Conservation (phyloP, 2,888 invertebrate species). For the Agrypnus murinus region DNA sequence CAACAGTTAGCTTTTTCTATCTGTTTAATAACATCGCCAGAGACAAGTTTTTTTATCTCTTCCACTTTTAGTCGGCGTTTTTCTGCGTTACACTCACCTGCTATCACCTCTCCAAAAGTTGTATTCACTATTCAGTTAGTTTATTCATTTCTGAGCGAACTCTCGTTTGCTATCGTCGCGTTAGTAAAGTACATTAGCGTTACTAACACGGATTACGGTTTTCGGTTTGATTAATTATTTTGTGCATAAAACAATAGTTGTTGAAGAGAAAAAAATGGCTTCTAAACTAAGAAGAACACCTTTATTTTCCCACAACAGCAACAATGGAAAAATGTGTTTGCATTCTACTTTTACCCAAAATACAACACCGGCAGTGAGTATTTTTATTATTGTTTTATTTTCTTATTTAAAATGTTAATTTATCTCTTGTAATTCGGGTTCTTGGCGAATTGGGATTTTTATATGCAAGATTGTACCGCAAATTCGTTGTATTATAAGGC, state of each 20-base stretch:
- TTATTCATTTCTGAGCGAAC: conserved; percentile 21
- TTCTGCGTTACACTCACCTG: conserved; percentile 8
- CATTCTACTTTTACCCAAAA: conserved; percentile 27
- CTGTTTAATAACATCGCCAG: not conserved
- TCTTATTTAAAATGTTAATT: not conserved
- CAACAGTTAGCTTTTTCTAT: not conserved
- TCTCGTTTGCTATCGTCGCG: conserved; percentile 19
- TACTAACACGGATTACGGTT: no score
- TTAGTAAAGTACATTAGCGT: no score
- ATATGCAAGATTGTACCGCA: not conserved
- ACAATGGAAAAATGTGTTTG: conserved; percentile 32
- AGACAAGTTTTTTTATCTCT: conserved; percentile 8
- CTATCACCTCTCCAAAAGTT: conserved; percentile 16
- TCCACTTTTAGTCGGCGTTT: conserved; percentile 13
- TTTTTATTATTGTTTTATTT: conserved; percentile 1
- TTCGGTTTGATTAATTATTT: not conserved
- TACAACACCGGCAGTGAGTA: conserved; percentile 19
- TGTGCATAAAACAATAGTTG: conserved; percentile 20
- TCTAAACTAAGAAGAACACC: conserved; percentile 71
- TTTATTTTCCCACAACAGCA: conserved; percentile 59
- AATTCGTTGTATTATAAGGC: conserved; percentile 5
- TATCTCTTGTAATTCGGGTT: no score
- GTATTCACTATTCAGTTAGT: not conserved
- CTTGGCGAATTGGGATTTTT: not conserved
- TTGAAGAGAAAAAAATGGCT: conserved; percentile 63